These are phyloP conservation scores for Globodera rostochiensis DNA, from an alignment of 1,140 invertebrate species.

Conservation along the genomic window DNA sequence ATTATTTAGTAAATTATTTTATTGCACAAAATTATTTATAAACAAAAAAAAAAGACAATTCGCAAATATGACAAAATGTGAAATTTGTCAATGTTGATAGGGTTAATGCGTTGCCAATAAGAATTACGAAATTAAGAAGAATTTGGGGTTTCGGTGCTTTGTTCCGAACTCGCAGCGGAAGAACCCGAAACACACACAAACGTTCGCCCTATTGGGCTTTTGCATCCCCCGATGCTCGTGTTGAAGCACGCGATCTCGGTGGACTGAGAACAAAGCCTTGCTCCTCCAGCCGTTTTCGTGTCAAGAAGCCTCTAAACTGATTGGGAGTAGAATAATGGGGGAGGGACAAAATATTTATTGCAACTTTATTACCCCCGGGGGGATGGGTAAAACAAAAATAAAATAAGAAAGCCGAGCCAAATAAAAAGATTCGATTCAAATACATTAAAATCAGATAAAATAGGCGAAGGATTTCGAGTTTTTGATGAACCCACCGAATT, in stretches of 20 bases:
- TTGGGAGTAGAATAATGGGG: constrained; percentile 11
- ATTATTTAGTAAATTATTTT: background rate
- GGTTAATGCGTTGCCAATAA: too few relatives aligned
- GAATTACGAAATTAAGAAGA: too few relatives aligned
- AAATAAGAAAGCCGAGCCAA: too few relatives aligned
- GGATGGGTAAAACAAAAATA: too few relatives aligned
- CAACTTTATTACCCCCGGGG: too few relatives aligned
- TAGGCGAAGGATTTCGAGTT: background rate
- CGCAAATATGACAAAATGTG: too few relatives aligned
- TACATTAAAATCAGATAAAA: background rate
- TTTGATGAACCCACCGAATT: constrained; percentile 46
- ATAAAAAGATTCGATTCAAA: too few relatives aligned
- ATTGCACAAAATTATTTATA: background rate
- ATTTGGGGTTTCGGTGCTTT: background rate
- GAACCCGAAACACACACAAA: background rate
- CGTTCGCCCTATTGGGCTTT: background rate
- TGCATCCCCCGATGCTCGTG: background rate
- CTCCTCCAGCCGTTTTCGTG: constrained; percentile 60
- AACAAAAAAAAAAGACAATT: too few relatives aligned
- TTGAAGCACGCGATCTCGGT: constrained; percentile 50
- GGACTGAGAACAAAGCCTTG: constrained; percentile 52
- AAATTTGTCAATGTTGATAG: background rate
- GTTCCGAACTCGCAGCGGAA: background rate
- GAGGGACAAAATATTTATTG: background rate
- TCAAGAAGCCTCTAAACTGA: constrained; percentile 58